Evolutionary conservation across 2,888 invertebrate genomes (phyloP).

Genomic region (Schizaphis graminum): DNA sequence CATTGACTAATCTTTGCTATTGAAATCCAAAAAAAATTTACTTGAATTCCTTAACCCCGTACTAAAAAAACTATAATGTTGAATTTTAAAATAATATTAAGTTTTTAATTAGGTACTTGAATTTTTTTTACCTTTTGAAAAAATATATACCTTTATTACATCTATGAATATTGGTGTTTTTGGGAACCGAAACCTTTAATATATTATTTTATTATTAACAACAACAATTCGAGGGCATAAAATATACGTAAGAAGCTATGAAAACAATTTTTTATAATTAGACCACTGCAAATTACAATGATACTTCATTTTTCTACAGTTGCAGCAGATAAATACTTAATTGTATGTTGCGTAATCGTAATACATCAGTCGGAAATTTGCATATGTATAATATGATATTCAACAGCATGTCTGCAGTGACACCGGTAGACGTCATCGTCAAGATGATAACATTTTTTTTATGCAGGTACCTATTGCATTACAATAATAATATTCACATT

Average conservation of each 20-base stretch:
- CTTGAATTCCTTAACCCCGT: too few relatives aligned
- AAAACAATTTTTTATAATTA: background rate
- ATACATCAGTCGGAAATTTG: background rate
- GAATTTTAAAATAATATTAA: too few relatives aligned
- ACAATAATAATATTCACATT: background rate
- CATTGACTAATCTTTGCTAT: too few relatives aligned
- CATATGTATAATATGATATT: background rate
- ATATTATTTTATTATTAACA: background rate
- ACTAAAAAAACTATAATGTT: too few relatives aligned
- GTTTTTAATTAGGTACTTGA: too few relatives aligned
- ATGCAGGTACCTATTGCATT: background rate
- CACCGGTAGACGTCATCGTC: background rate
- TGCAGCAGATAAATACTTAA: background rate
- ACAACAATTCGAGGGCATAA: background rate
- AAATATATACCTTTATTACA: too few relatives aligned
- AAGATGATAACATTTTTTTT: background rate
- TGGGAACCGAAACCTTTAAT: too few relatives aligned
- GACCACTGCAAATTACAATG: background rate
- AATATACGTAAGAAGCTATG: background rate
- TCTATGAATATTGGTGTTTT: too few relatives aligned
- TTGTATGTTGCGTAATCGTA: background rate
- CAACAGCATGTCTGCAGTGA: background rate
- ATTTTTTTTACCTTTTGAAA: too few relatives aligned
- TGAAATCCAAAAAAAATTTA: too few relatives aligned
- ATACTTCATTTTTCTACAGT: background rate